These are phyloP conservation scores for Melanogrammus aeglefinus DNA, from an alignment of 2,797 vertebrate species.

Conservation along the genomic window DNA sequence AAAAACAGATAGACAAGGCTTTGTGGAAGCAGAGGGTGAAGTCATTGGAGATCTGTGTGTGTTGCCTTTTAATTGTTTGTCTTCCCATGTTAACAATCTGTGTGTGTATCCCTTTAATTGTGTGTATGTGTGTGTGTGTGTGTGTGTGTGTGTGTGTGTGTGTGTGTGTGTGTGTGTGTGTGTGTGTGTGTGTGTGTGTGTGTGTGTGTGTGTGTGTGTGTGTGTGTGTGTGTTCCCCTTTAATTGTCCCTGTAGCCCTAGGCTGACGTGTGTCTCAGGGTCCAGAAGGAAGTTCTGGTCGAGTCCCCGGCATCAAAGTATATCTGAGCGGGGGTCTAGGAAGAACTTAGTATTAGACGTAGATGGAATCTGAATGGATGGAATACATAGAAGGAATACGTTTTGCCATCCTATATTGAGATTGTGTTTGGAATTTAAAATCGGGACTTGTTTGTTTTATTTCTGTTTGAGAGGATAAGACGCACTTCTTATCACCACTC, in stretches of 20 bases:
- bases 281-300: no score
- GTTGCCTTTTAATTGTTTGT: conserved; percentile 38
- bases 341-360: neutral
- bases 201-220: no score
- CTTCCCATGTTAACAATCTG: conserved; percentile 40
- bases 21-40: conserved; percentile 36
- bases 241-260: no score
- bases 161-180: neutral
- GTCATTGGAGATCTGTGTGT: conserved; percentile 39
- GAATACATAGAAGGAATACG: neutral
- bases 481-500: neutral
- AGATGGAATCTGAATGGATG: neutral
- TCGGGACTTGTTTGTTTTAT: neutral
- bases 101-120: conserved; percentile 27
- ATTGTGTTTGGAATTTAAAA: neutral
- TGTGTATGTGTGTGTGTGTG: conserved; percentile 21
- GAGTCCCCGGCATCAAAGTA: no score
- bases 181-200: neutral
- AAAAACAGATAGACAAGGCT: neutral
- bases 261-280: no score
- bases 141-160: neutral
- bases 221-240: neutral
- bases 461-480: neutral
- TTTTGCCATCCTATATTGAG: neutral
- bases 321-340: neutral